Conservation (phyloP, 53 echinoderm and acorn worm genomes). For the Henricia sp. region DNA sequence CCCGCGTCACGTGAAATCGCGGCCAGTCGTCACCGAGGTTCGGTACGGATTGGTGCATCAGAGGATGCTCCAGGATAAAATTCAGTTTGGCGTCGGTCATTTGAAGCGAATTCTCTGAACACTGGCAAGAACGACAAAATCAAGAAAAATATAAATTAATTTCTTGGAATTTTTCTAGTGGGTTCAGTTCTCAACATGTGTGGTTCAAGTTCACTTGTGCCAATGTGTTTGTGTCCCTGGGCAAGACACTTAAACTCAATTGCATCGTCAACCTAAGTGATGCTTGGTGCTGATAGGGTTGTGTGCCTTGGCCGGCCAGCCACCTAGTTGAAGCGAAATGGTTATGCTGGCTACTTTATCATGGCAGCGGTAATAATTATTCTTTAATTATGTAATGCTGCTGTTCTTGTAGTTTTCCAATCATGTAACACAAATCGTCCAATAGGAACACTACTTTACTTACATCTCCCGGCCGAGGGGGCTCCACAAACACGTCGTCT, state of each 20-base stretch:
- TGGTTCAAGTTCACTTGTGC: too few relatives aligned
- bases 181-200: neutral
- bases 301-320: too few relatives aligned
- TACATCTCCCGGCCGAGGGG: slow-evolving; percentile 86
- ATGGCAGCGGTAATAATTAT: neutral
- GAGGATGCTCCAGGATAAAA: slow-evolving; percentile 79
- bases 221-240: too few relatives aligned
- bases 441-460: too few relatives aligned
- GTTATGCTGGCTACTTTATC: too few relatives aligned
- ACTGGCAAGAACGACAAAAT: too few relatives aligned
- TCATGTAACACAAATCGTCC: too few relatives aligned
- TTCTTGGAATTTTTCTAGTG: too few relatives aligned
- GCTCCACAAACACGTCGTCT: slow-evolving; percentile 45
- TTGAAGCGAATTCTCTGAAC: slow-evolving; percentile 61
- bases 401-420: neutral
- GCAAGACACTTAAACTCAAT: neutral
- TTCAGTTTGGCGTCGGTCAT: slow-evolving; percentile 40
- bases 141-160: too few relatives aligned
- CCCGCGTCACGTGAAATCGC: slow-evolving; percentile 86
- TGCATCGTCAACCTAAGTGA: neutral
- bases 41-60: slow-evolving; percentile 92
- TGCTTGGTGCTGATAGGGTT: too few relatives aligned
- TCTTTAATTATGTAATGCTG: too few relatives aligned
- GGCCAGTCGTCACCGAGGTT: slow-evolving; percentile 72
- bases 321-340: too few relatives aligned